A percentile compares a stretch with the other conserved stretches of the same genome.
Conservation (phyloP, 2,113 vertebrate species). For the Tauraco erythrolophus region DNA sequence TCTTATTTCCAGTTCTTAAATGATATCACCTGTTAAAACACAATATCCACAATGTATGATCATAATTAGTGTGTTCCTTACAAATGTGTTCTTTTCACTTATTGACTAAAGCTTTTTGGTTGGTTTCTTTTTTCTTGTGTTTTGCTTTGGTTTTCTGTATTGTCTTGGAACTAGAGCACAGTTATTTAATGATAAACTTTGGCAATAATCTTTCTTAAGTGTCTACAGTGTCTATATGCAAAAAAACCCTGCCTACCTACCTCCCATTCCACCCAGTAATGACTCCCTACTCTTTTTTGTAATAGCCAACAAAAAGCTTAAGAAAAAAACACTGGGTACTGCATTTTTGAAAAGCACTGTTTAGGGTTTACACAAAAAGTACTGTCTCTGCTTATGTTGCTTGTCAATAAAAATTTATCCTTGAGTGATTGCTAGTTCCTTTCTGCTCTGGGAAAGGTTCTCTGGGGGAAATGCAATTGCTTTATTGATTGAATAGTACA, state of each 20-base stretch:
- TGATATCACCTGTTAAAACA: not conserved
- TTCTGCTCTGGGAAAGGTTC: not conserved
- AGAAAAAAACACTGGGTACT: not conserved
- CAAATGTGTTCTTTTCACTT: not conserved
- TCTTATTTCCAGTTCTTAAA: not conserved
- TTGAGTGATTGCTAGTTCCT: not conserved
- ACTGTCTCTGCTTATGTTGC: not conserved
- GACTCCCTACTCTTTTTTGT: not conserved
- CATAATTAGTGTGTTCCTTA: not conserved
- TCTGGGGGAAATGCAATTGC: not conserved
- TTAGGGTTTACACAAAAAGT: not conserved
- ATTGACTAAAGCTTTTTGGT: not conserved
- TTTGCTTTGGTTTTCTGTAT: not conserved
- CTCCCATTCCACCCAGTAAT: not conserved
- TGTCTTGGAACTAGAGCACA: not conserved
- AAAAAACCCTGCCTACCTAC: not conserved
- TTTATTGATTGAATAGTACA: not conserved
- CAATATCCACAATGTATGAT: not conserved
- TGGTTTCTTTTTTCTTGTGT: not conserved
- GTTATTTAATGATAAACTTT: not conserved
- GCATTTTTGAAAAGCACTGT: not conserved
- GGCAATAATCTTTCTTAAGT: not conserved
- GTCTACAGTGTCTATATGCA: not conserved
- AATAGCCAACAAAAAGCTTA: not conserved
- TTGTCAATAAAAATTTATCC: not conserved